phyloP scores from a whole-genome alignment of 2,113 vertebrate species.

The Psittacula cyanocephala region DNA sequence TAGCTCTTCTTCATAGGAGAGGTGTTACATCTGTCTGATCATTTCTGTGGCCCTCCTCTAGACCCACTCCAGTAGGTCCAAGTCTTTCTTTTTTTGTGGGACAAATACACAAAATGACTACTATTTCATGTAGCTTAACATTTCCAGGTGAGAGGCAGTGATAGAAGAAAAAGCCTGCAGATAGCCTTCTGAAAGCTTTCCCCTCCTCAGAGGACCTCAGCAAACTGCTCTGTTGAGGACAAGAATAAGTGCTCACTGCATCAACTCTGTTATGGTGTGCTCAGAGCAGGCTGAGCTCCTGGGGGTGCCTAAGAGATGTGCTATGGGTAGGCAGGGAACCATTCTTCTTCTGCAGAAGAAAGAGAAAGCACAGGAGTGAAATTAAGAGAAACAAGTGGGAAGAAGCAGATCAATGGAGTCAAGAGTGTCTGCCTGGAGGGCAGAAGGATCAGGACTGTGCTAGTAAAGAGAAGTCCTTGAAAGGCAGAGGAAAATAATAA shows the following conservation, averaged over 20 bases:
- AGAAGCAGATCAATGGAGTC: neutral
- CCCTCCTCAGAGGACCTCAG: neutral
- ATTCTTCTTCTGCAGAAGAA: neutral
- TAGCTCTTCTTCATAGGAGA: neutral
- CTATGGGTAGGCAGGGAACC: neutral
- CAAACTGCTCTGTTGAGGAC: neutral
- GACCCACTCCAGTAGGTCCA: neutral
- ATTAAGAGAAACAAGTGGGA: neutral
- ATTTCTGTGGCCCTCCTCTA: neutral
- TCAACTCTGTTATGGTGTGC: neutral
- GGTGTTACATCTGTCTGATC: neutral
- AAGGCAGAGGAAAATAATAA: neutral
- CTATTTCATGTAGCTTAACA: accelerated
- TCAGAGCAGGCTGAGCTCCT: neutral
- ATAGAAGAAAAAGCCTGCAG: neutral
- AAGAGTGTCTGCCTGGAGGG: neutral
- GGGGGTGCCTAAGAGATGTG: neutral
- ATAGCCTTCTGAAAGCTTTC: neutral
- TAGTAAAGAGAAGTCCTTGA: neutral
- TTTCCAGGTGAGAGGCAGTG: neutral
- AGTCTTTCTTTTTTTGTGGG: neutral
- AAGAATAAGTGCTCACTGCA: accelerated
- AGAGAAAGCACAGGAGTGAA: neutral
- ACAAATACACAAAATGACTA: neutral
- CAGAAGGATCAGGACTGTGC: neutral